phyloP scores from a whole-genome alignment of 2,113 vertebrate genomes.

The Sminthopsis crassicaudata region DNA sequence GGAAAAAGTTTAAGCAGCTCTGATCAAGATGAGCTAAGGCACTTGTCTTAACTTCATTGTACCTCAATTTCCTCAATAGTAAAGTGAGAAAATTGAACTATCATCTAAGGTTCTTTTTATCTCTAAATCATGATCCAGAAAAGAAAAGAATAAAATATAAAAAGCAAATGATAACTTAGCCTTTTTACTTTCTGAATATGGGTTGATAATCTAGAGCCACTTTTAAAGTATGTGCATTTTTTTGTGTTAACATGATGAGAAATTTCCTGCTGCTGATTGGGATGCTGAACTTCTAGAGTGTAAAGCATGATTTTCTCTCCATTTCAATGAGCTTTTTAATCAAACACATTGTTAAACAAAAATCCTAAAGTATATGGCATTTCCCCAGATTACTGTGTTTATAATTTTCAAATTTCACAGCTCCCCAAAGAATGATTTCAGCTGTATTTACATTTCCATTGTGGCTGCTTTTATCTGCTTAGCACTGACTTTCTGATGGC shows the following conservation, averaged over 20 bases:
- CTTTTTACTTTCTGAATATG: conserved; percentile 23
- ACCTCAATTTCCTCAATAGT: background rate
- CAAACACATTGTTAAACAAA: conserved; percentile 61
- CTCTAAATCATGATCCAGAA: conserved; percentile 18
- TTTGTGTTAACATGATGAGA: background rate
- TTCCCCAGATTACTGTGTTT: conserved; percentile 60
- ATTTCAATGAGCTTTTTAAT: conserved; percentile 58
- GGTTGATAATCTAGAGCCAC: conserved; percentile 37
- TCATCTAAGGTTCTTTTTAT: background rate
- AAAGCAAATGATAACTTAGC: conserved; percentile 26
- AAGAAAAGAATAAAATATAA: conserved; percentile 18
- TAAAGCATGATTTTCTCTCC: conserved; percentile 56
- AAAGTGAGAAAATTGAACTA: background rate
- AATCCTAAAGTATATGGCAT: conserved; percentile 43
- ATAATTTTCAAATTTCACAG: conserved; percentile 60
- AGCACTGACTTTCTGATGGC: conserved; percentile 13
- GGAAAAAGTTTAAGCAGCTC: no score
- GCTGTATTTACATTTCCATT: conserved; percentile 69
- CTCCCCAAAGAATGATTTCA: conserved; percentile 65
- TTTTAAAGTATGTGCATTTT: conserved; percentile 30
- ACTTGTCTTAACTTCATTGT: background rate
- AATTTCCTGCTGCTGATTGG: conserved; percentile 30
- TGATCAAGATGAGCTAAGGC: background rate
- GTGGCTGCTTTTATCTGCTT: conserved; percentile 46
- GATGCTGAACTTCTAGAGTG: background rate